phyloP scores from a whole-genome alignment of 92 coral and sea anemone species.

The Palythoa grandiflora region DNA sequence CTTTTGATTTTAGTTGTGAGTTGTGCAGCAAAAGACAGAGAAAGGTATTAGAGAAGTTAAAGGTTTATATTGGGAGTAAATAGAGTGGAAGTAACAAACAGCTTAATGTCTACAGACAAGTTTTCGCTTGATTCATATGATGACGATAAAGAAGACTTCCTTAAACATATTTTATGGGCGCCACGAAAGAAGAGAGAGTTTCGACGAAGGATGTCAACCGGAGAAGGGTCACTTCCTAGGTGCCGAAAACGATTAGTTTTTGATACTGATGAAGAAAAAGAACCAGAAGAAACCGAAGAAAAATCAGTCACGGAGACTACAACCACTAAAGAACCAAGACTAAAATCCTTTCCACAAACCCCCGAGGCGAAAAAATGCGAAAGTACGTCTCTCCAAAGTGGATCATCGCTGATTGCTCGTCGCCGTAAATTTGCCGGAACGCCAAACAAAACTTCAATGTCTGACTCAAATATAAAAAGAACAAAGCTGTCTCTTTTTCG shows the following conservation, averaged over 20 bases:
- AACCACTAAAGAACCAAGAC: background rate
- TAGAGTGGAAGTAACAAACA: background rate
- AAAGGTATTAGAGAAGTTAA: background rate
- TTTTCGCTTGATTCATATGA: background rate
- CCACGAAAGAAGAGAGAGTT: slow-evolving; percentile 45
- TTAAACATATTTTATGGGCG: slow-evolving; percentile 42
- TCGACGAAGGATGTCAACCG: slow-evolving; percentile 35
- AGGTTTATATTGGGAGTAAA: background rate
- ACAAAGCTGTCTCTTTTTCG: slow-evolving; percentile 34
- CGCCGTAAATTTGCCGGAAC: slow-evolving; percentile 35
- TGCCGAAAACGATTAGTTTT: slow-evolving; percentile 39
- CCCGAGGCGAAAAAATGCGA: slow-evolving; percentile 36
- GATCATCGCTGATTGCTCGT: background rate
- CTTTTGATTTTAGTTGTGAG: background rate
- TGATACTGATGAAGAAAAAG: slow-evolving; percentile 33
- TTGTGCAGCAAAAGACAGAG: background rate
- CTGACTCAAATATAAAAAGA: slow-evolving; percentile 28
- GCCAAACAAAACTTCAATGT: slow-evolving; percentile 15
- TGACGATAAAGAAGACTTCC: slow-evolving; percentile 39
- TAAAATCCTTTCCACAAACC: slow-evolving; percentile 36
- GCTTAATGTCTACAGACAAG: background rate
- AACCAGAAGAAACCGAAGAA: slow-evolving; percentile 10
- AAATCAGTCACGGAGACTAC: background rate
- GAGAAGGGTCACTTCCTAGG: slow-evolving; percentile 9
- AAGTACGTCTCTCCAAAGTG: background rate